Base-by-base conservation (phyloP, 2,888 invertebrate species). In the Diachrysia chrysitis region DNA sequence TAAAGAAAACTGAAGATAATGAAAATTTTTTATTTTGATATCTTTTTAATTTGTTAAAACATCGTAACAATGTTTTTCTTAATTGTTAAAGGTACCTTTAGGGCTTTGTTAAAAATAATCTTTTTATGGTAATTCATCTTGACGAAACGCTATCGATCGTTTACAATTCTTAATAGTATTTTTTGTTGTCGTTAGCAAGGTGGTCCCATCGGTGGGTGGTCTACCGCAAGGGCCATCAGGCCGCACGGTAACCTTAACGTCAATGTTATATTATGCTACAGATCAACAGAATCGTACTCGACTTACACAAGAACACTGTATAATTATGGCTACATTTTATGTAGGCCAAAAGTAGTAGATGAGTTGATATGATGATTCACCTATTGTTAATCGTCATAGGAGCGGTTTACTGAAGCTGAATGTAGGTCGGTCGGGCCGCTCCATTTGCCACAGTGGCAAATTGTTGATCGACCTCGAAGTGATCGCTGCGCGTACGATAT, bases 401-500 rank as follows among this genome's bases (percentile, higher is more conserved):
- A 93, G 92, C 87, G 91, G 91, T 91, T 88, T 88, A 89, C 89
- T 88, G 88, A 89, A 88, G 86, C 88, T 83, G 85, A 90, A 93
- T 92, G 91, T 94, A 93, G 94, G 94, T 94, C 93, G 93, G 86
- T 92, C 91, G 92, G 92, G 87, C 89, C 90, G 94, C 92, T 93
- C 94, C 89, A 93, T 93, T 94, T 94, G 91, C 90, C 86, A 89
- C 91, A 87, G 90, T 92, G 89, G 94, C 92, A 90, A 94, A 93
- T 93, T 92, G 93, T 92, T 90, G 89, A 90, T 89, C 90, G 94
- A 93, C 95, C 95, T 94, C 93, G 94, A 83, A 85, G 85, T 80
- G 87, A 89, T 87, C 89, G 85, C 84, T 88, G 87, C 87, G 84
- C 86, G 86, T 89, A 85, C 89, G 90, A 91, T 94, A 84, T 92